These are phyloP conservation scores for Picus viridis DNA, from an alignment of 2,797 vertebrate genomes.

Conservation along the genomic window DNA sequence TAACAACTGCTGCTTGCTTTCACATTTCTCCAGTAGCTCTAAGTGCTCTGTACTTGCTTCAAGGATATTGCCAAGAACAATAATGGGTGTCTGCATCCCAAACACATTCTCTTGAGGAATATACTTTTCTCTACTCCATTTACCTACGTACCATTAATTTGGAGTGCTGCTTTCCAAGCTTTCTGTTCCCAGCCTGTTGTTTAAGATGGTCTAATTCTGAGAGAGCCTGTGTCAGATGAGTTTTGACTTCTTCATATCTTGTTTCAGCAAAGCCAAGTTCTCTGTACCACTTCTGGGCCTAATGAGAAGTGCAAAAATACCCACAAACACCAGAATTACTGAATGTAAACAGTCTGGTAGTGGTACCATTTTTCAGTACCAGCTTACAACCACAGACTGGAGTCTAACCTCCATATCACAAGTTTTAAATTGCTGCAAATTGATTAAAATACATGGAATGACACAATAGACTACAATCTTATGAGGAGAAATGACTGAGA, in stretches of 20 bases:
- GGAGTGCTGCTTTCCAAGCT: not conserved
- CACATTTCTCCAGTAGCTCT: not conserved
- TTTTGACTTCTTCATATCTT: slow-evolving; percentile 70
- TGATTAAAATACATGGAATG: not conserved
- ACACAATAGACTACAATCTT: not conserved
- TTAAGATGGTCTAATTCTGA: slow-evolving; percentile 52
- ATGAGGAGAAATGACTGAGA: not conserved
- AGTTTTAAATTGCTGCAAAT: not conserved
- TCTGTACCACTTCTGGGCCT: slow-evolving; percentile 76
- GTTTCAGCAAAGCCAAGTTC: slow-evolving; percentile 76
- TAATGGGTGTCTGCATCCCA: not conserved
- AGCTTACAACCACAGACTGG: not conserved
- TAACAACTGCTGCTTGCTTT: not conserved
- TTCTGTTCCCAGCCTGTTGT: slow-evolving; percentile 20
- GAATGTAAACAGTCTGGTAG: not conserved
- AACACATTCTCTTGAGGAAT: not conserved
- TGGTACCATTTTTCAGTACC: not conserved
- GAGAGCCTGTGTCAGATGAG: slow-evolving; percentile 19
- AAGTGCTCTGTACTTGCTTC: not conserved
- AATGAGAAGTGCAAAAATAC: not conserved
- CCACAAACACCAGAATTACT: not conserved
- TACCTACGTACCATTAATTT: slow-evolving; percentile 11
- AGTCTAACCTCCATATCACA: not conserved
- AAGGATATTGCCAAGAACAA: not conserved
- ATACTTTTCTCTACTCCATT: not conserved